These are phyloP conservation scores for Misgurnus mizolepis DNA, from an alignment of 2,113 vertebrate species.

Conservation along the genomic window DNA sequence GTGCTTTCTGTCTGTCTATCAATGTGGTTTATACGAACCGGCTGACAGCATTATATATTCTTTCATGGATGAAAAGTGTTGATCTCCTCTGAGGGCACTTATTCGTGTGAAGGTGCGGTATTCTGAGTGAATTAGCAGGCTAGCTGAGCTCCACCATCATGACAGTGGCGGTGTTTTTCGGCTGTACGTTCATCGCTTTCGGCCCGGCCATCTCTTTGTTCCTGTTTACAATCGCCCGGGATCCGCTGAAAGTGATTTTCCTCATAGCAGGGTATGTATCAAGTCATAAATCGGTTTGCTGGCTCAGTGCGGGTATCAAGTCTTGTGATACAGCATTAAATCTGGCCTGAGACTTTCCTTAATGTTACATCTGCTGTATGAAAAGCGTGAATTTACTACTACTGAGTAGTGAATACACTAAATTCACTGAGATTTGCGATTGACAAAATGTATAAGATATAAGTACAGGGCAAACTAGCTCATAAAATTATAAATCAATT, in stretches of 20 bases:
- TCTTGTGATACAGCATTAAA: slow-evolving; percentile 11
- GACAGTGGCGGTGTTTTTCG: slow-evolving; percentile 79
- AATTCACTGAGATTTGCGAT: background rate
- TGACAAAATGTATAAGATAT: background rate
- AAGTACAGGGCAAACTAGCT: background rate
- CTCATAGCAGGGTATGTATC: slow-evolving; percentile 77
- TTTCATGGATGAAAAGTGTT: background rate
- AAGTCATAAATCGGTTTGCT: background rate
- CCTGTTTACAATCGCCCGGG: slow-evolving; percentile 76
- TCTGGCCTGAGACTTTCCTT: background rate
- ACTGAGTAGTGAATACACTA: background rate
- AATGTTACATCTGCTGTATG: background rate
- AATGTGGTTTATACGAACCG: background rate
- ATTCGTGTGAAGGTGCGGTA: background rate
- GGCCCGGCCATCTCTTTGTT: slow-evolving; percentile 79
- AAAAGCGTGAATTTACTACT: background rate
- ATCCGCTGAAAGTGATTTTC: slow-evolving; percentile 79
- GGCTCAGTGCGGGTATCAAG: background rate
- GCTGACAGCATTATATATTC: background rate
- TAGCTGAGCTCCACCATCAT: slow-evolving; percentile 56
- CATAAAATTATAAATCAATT: background rate
- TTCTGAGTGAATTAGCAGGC: background rate
- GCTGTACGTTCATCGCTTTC: slow-evolving; percentile 80
- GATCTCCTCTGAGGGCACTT: background rate
- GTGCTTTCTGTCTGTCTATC: background rate